These are phyloP conservation scores for Panagrolaimus sp. DNA, from an alignment of 1,140 invertebrate species.

Conservation along the genomic window DNA sequence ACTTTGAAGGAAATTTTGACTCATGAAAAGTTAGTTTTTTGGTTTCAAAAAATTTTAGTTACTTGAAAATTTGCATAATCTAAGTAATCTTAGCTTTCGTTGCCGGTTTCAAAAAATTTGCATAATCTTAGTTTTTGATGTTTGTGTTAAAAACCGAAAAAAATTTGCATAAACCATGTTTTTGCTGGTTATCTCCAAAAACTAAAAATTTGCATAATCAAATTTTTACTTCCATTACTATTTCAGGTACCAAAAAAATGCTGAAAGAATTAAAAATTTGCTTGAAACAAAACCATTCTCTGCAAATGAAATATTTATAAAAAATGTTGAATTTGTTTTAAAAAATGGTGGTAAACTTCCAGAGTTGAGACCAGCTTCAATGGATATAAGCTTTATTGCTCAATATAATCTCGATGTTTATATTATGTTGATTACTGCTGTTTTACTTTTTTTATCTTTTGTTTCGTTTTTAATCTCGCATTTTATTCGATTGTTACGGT, in stretches of 20 bases:
- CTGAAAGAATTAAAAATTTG: neutral
- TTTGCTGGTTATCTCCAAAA: neutral
- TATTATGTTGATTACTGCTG: neutral
- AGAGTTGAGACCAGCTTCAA: conserved; percentile 22
- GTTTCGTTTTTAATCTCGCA: neutral
- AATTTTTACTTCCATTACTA: too few species aligned
- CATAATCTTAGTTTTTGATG: too few species aligned
- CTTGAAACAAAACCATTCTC: conserved; percentile 25
- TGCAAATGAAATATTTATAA: conserved; percentile 26
- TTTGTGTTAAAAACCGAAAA: too few species aligned
- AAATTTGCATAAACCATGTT: conserved; percentile 7
- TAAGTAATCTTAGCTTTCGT: too few species aligned
- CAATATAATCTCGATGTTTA: conserved; percentile 26
- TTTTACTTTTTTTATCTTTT: neutral
- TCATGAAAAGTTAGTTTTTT: conserved; percentile 3
- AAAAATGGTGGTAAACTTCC: conserved; percentile 25
- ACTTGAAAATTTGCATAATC: too few species aligned
- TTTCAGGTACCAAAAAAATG: neutral
- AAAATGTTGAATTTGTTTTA: conserved; percentile 29
- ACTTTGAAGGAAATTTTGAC: neutral
- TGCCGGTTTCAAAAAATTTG: too few species aligned
- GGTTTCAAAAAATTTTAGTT: too few species aligned
- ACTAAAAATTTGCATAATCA: neutral
- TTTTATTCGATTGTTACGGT: too few species aligned
- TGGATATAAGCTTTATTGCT: conserved; percentile 16